Conservation (phyloP, 2,797 vertebrate species). For the Poeciliopsis presidionis region DNA sequence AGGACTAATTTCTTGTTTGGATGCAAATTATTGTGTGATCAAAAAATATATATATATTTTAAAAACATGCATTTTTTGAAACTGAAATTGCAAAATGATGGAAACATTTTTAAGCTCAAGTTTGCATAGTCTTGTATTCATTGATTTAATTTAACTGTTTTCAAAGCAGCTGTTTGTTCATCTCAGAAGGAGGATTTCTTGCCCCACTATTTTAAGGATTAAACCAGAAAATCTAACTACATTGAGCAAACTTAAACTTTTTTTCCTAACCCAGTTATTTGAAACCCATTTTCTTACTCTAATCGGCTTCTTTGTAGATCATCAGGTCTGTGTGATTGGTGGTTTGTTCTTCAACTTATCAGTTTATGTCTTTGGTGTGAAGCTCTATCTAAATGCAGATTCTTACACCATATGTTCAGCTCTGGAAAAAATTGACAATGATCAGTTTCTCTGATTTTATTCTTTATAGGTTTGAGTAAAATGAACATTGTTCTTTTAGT, state of each 20-base stretch:
- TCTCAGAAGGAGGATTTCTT: neutral
- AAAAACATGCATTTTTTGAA: neutral
- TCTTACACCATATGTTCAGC: neutral
- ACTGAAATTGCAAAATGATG: neutral
- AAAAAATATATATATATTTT: no score
- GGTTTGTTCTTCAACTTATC: neutral
- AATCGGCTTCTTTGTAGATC: neutral
- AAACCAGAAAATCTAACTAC: neutral
- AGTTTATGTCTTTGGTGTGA: neutral
- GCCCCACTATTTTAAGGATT: neutral
- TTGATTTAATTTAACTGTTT: neutral
- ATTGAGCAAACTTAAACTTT: neutral
- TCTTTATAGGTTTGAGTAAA: no score
- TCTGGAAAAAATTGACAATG: no score
- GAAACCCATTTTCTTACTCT: neutral
- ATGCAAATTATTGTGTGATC: neutral
- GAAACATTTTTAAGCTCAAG: neutral
- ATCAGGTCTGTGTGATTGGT: neutral
- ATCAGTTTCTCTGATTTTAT: no score
- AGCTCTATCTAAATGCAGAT: neutral
- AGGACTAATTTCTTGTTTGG: neutral
- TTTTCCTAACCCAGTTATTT: neutral
- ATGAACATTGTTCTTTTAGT: no score
- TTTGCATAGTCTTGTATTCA: neutral
- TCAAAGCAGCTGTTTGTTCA: neutral